Conservation (phyloP, 1,140 invertebrate species). For the Teleogryllus occipitalis region DNA sequence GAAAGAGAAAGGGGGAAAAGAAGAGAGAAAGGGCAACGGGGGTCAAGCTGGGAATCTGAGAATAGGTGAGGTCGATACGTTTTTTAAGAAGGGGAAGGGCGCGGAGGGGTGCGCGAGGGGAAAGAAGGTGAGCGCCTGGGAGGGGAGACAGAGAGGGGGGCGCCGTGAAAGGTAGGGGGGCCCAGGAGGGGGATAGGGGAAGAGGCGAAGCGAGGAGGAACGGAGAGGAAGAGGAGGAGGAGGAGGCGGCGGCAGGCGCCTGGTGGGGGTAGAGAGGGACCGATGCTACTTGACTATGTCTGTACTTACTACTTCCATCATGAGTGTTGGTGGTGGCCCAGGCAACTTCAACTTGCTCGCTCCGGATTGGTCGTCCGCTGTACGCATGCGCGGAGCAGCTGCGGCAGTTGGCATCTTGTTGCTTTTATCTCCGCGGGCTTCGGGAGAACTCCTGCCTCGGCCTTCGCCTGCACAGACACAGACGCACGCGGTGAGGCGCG, state of each 20-base stretch:
- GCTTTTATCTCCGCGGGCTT: not conserved
- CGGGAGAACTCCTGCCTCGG: slow-evolving; percentile 13
- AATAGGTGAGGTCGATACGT: slow-evolving; percentile 12
- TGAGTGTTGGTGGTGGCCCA: slow-evolving; percentile 13
- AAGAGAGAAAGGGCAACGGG: slow-evolving; percentile 3
- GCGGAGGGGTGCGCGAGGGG: not conserved
- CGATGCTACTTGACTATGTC: slow-evolving; percentile 10
- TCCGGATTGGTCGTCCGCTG: slow-evolving; percentile 10
- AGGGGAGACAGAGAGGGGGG: not conserved
- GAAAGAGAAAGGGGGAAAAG: slow-evolving; percentile 7
- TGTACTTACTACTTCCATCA: slow-evolving; percentile 21
- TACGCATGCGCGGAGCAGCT: slow-evolving; percentile 17
- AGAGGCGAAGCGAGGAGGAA: slow-evolving; percentile 1
- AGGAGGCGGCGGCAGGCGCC: not conserved
- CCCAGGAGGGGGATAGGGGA: not conserved
- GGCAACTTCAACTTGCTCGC: slow-evolving; percentile 17
- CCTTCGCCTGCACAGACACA: slow-evolving; percentile 13
- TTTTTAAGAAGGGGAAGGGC: not conserved
- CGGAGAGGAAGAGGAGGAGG: not conserved
- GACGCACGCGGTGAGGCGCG: not conserved
- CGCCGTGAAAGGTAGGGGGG: not conserved
- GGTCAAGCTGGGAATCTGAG: slow-evolving; percentile 9
- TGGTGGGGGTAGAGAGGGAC: slow-evolving; percentile 9
- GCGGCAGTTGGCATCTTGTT: slow-evolving; percentile 17
- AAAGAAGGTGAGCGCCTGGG: not conserved